These are phyloP conservation scores for Linyphia triangularis DNA, from an alignment of 2,888 invertebrate species.

Conservation along the genomic window DNA sequence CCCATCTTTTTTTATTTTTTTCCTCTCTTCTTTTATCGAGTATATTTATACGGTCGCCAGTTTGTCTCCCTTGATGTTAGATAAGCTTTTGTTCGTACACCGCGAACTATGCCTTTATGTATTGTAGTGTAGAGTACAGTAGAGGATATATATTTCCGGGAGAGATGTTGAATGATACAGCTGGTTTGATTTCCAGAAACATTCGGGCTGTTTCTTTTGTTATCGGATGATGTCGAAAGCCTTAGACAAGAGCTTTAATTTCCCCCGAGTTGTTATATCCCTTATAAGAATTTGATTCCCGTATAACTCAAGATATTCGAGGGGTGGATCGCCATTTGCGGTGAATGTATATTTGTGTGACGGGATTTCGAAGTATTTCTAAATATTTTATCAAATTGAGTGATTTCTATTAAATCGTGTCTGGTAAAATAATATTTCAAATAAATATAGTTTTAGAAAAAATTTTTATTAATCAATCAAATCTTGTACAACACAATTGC, in stretches of 20 bases:
- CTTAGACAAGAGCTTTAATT: background rate
- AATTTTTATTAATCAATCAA: too few species aligned
- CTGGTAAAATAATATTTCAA: too few species aligned
- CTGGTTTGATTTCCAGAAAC: conserved; percentile 27
- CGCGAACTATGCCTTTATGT: conserved; percentile 10
- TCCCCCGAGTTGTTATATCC: background rate
- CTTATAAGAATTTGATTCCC: background rate
- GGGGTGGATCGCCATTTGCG: too few species aligned
- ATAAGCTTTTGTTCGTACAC: conserved; percentile 60
- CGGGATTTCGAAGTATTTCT: too few species aligned
- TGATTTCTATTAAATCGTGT: too few species aligned
- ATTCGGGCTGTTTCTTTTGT: conserved; percentile 15
- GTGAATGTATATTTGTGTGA: too few species aligned
- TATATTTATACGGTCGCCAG: conserved; percentile 67
- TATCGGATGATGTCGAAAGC: background rate
- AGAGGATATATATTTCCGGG: conserved; percentile 11
- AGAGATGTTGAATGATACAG: conserved; percentile 25
- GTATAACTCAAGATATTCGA: background rate
- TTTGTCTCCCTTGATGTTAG: conserved; percentile 63
- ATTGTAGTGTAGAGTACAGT: background rate
- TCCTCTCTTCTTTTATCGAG: conserved; percentile 34
- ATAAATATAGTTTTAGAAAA: too few species aligned
- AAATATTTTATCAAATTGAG: too few species aligned
- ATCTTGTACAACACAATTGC: too few species aligned
- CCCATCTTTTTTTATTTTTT: conserved; percentile 20